Base-by-base conservation (phyloP, 2,113 vertebrate genomes). In the Zosterops pallidus region DNA sequence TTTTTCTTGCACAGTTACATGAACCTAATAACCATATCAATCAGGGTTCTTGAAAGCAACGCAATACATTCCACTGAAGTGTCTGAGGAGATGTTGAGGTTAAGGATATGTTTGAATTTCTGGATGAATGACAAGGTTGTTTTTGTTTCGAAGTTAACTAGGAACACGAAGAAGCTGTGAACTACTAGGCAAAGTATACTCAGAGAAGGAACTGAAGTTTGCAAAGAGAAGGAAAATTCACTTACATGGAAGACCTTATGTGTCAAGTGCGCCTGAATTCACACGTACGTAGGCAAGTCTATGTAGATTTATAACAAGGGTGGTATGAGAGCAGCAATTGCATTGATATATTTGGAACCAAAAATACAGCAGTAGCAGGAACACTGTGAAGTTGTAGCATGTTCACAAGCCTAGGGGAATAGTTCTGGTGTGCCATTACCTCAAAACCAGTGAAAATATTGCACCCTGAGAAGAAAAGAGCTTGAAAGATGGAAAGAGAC, bases 1-100 rank as follows among this genome's bases (percentile, higher is more conserved):
- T 94, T 96, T 94, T 94, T 67, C 95, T 95, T 90, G 67, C 87
- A 91, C 91, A 90, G 91, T 83, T 95, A 77, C 92, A 71, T 97
- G 91, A 96, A 95, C 95, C 84, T 94, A 96, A 97, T 95, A 96
- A 96, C 85, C 85, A 95, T 96, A 96, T 97, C 92, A 96, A 94
- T 96, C 94, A 97, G 79, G 67, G 89, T 89, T 94, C 92, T 96
- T 95, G 94, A 96, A 97, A 96, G 91, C 77, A 88, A 82, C 94
- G 76, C 91, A 90, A 71, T 83, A 70, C 88, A 93, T 95, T 95
- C 83, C 26, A 92, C 85, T 91, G 90, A 91, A 95, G 92, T 96
- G 83, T 90, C 70, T 90, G 80, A 94, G 49, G 65, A 93, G 80
- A 89, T 75, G 82, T 2, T 83, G 79, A 90, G 96, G 95, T 96